Conservation (phyloP, 2,888 invertebrate genomes). For the Drosophila birchii region DNA sequence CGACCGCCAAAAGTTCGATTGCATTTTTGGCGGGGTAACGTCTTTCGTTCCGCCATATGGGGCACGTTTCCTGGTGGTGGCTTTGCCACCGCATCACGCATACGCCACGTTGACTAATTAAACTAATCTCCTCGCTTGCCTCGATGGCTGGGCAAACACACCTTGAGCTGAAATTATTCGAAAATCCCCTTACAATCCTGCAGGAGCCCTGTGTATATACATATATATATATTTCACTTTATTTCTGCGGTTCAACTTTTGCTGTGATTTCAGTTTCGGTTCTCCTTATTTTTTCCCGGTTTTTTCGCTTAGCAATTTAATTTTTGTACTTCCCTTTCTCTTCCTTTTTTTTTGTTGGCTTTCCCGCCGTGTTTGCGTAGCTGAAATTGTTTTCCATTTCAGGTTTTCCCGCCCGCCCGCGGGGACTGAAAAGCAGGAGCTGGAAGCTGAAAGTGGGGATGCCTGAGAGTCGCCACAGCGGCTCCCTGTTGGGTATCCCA, state of each 20-base stretch:
- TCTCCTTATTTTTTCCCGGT: slow-evolving; percentile 31
- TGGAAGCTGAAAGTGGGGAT: slow-evolving; percentile 12
- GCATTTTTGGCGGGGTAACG: slow-evolving; percentile 36
- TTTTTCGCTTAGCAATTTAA: slow-evolving; percentile 64
- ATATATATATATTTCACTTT: slow-evolving; percentile 28
- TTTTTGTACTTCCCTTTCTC: slow-evolving; percentile 61
- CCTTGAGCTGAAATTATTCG: slow-evolving; percentile 49
- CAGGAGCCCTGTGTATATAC: slow-evolving; percentile 29
- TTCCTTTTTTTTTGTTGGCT: slow-evolving; percentile 17
- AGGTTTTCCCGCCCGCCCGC: slow-evolving; percentile 59
- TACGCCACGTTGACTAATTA: slow-evolving; percentile 67
- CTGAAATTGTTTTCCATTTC: slow-evolving; percentile 80
- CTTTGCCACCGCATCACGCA: slow-evolving; percentile 48
- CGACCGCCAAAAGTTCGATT: slow-evolving; percentile 46
- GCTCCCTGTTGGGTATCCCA: slow-evolving; percentile 58
- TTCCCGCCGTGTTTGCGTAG: slow-evolving; percentile 65
- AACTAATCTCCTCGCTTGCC: slow-evolving; percentile 45
- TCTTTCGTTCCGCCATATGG: slow-evolving; percentile 6
- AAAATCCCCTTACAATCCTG: slow-evolving; percentile 20
- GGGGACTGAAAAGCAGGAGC: slow-evolving; percentile 27
- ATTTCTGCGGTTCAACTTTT: slow-evolving; percentile 37
- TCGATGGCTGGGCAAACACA: slow-evolving; percentile 52
- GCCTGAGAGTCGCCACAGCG: slow-evolving; percentile 28
- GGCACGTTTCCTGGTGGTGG: slow-evolving; percentile 56
- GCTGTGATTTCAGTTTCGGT: slow-evolving; percentile 43